These are phyloP conservation scores for Pelobates fuscus DNA, from an alignment of 2,113 vertebrate species.

Conservation along the genomic window DNA sequence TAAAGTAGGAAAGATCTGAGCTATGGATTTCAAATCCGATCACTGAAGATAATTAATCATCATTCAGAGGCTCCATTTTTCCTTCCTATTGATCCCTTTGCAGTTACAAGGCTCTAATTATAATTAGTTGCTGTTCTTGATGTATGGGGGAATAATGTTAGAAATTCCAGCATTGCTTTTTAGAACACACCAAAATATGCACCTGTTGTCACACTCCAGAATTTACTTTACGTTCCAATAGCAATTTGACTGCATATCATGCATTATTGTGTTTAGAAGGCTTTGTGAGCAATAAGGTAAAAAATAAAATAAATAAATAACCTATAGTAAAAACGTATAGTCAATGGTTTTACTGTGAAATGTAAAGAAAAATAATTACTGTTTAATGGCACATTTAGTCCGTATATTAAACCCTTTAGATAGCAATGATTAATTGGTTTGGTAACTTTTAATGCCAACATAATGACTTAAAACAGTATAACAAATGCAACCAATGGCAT, in stretches of 20 bases:
- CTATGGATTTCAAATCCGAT: slow-evolving; percentile 43
- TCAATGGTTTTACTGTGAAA: no score
- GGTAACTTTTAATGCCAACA: no score
- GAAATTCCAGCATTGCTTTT: slow-evolving; percentile 16
- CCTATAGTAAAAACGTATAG: no score
- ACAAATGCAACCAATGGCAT: no score
- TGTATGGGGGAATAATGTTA: slow-evolving; percentile 22
- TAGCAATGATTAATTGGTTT: no score
- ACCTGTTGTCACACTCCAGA: slow-evolving; percentile 29
- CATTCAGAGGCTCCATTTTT: slow-evolving; percentile 46
- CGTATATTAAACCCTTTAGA: no score
- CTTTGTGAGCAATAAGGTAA: neutral
- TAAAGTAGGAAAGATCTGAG: slow-evolving; percentile 25
- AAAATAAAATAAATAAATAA: no score
- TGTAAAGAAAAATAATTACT: no score
- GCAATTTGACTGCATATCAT: slow-evolving; percentile 27
- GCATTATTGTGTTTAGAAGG: slow-evolving; percentile 6
- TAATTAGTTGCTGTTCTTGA: slow-evolving; percentile 42
- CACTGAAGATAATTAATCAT: slow-evolving; percentile 47
- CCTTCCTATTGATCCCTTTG: slow-evolving; percentile 40
- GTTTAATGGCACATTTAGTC: no score
- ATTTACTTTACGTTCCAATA: slow-evolving; percentile 32
- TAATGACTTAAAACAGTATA: no score
- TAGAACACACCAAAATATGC: slow-evolving; percentile 11
- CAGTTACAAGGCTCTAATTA: slow-evolving; percentile 45